Evolutionary conservation across 2,113 vertebrate genomes (phyloP).

Genomic region (Microtus richardsoni): DNA sequence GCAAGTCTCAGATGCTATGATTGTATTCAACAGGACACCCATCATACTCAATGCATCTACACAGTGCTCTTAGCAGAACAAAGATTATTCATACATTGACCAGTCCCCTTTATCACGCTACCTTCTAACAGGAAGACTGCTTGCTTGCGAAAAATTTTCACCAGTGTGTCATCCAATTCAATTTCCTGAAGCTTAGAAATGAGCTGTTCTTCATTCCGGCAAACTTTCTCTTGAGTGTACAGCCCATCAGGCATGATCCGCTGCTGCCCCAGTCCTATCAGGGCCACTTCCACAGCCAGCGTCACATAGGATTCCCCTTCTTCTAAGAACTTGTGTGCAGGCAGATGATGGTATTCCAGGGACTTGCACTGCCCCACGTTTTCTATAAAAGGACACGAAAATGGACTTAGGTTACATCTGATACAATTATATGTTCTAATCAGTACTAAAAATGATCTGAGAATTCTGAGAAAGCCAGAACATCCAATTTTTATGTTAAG

Average conservation of each 20-base stretch:
- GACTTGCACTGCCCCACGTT: conserved; percentile 89
- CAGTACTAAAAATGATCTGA: conserved; percentile 14
- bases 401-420: conserved; percentile 49
- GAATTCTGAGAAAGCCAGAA: conserved; percentile 31
- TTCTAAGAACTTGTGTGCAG: conserved; percentile 93
- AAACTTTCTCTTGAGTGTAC: conserved; percentile 97
- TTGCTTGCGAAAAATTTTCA: conserved; percentile 97
- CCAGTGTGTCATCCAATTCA: conserved; percentile 92
- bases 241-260: conserved; percentile 97
- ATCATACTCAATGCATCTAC: not conserved
- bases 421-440: not conserved
- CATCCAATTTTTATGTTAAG: conserved; percentile 22
- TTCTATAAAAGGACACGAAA: conserved; percentile 85
- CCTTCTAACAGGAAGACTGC: conserved; percentile 96
- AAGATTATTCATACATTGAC: conserved; percentile 1
- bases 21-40: not conserved
- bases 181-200: conserved; percentile 96
- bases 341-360: conserved; percentile 93
- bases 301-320: conserved; percentile 94
- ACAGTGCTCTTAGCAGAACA: not conserved
- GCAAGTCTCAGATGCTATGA: not conserved
- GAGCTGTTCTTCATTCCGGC: conserved; percentile 96
- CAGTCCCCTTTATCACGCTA: conserved; percentile 80
- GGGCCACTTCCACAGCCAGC: conserved; percentile 94
- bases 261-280: conserved; percentile 97